Base-by-base conservation (phyloP, 92 coral and sea anemone species). In the Siderastrea radians region DNA sequence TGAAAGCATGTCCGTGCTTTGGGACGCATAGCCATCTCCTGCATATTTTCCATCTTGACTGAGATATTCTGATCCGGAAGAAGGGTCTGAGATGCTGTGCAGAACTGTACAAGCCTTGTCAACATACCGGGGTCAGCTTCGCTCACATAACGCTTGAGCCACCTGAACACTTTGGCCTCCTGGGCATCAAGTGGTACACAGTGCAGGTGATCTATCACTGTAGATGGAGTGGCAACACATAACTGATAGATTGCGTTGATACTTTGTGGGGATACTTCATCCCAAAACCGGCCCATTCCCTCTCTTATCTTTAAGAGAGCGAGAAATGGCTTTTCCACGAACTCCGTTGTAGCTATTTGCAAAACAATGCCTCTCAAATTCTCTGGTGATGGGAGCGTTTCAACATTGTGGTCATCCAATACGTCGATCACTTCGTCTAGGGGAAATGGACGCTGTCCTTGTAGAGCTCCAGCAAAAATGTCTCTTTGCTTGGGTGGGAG, bases 231-330 rank as follows among this genome's bases (percentile, higher is more conserved):
- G 3, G 82, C 75, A 26, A 26, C 38, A 26, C 38, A 26, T 26
- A 69, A 13, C 49, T 54, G 49, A 82, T 49, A 26, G 83, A 68
- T 68, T 79, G 81, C 19, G 68, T 73, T 63, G 72, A 57, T 26
- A 89, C 38, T 26, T 26, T 26, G 38, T 26, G 38, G 38, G 38
- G 38, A 26, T 26, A 26, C 65, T 68, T 14, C 44, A 17, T 84
- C 78, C 89, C 92, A 89, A 72, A 83, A 89, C 54, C 69, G 64
- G 12, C 88, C 88, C 92, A 89, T 77, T 66, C 88, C 85, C 63
- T 84, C 89, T 15, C 87, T 74, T 17, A 90, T 55, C 78, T 84
- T 90, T 9, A 66, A 48, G 17, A 90, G 79, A n/a, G 89, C 72
- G 45, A 90, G 44, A 58, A 69, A 90, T 16, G 82, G 93, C 72